These are phyloP conservation scores for Salvelinus fontinalis DNA, from an alignment of 2,113 vertebrate genomes.

Conservation along the genomic window DNA sequence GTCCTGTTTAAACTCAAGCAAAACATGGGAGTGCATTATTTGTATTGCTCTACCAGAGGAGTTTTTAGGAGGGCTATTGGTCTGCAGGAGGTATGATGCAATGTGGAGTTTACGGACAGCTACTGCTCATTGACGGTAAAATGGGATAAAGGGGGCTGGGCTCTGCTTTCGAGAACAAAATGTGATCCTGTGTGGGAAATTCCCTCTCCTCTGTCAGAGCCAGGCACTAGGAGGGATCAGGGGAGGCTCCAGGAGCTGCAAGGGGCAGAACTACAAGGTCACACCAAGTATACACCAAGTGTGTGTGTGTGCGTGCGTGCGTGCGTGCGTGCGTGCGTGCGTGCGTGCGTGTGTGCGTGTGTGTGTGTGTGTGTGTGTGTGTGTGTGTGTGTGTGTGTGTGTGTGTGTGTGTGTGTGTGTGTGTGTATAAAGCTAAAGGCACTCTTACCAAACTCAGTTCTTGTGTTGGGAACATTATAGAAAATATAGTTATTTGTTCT, in stretches of 20 bases:
- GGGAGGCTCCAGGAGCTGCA: not conserved
- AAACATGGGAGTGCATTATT: conserved; percentile 20
- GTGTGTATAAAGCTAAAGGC: no score
- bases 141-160: not conserved
- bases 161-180: no score
- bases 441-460: no score
- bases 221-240: conserved; percentile 36
- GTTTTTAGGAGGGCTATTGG: conserved; percentile 51
- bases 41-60: conserved; percentile 50
- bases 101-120: conserved; percentile 66
- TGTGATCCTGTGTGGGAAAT: conserved; percentile 66
- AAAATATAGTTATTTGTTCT: no score
- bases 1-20: no score
- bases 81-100: conserved; percentile 65
- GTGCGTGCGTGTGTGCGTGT: no score
- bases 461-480: no score
- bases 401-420: no score
- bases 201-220: conserved; percentile 60
- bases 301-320: not conserved
- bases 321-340: no score
- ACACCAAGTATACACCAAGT: not conserved
- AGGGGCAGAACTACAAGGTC: not conserved
- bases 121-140: conserved; percentile 77
- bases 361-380: not conserved
- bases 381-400: not conserved